phyloP scores from a whole-genome alignment of 2,797 vertebrate genomes.

The Hippocampus kuda region DNA sequence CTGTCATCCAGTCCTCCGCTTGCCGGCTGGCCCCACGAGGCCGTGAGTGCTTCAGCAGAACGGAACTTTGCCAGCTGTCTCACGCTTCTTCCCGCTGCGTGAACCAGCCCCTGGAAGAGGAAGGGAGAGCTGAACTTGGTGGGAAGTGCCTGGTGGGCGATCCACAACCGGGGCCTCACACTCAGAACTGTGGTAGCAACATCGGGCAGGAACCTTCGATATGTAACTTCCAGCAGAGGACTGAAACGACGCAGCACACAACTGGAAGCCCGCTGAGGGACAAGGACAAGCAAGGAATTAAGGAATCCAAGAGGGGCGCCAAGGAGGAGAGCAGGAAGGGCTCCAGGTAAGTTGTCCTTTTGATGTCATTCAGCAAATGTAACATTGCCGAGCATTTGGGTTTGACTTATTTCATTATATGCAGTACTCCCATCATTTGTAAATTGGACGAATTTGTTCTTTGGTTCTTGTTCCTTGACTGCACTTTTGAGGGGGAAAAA shows the following conservation, averaged over 20 bases:
- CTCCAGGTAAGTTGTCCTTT: conserved; percentile 39
- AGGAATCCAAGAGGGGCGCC: conserved; percentile 39
- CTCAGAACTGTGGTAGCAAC: conserved; percentile 50
- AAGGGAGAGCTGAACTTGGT: conserved; percentile 51
- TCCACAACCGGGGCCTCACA: conserved; percentile 51
- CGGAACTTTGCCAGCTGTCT: conserved; percentile 49
- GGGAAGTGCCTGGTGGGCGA: conserved; percentile 75
- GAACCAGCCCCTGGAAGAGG: conserved; percentile 51
- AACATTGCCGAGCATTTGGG: neutral
- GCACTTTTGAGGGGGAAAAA: too few relatives aligned
- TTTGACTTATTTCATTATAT: neutral
- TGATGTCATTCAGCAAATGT: too few relatives aligned
- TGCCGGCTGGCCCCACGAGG: conserved; percentile 58
- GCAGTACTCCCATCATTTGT: too few relatives aligned
- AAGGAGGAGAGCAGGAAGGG: conserved; percentile 59
- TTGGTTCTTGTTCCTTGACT: too few relatives aligned
- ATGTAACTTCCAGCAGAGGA: conserved; percentile 53
- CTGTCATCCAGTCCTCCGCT: conserved; percentile 73
- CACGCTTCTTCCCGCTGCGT: conserved; percentile 41
- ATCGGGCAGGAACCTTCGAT: conserved; percentile 38
- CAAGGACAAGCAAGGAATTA: conserved; percentile 47
- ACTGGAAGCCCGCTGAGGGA: conserved; percentile 34
- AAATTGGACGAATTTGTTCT: neutral
- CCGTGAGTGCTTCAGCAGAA: conserved; percentile 57
- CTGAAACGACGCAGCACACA: conserved; percentile 53